phyloP scores from a whole-genome alignment of 1,140 invertebrate genomes.

The Meloidogyne exigua region DNA sequence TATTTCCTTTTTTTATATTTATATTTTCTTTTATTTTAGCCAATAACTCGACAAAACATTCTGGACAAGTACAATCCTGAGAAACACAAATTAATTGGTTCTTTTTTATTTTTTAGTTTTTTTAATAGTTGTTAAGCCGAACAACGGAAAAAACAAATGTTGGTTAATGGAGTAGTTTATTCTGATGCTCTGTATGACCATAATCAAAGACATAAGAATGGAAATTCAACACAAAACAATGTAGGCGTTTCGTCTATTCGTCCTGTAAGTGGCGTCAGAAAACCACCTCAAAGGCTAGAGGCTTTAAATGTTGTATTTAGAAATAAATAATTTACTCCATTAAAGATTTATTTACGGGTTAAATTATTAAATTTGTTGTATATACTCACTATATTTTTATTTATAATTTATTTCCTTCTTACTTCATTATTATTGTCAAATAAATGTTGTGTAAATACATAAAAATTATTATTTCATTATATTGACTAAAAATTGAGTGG shows the following conservation, averaged over 20 bases:
- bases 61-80: conserved; percentile 45
- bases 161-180: conserved; percentile 54
- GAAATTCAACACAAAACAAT: conserved; percentile 8
- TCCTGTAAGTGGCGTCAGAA: conserved; percentile 39
- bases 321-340: conserved; percentile 53
- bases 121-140: not conserved
- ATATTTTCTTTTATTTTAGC: conserved; percentile 46
- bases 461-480: too few species aligned
- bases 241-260: not conserved
- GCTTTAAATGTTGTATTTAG: conserved; percentile 39
- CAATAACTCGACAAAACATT: conserved; percentile 55
- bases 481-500: too few species aligned
- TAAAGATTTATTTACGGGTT: not conserved
- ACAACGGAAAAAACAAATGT: conserved; percentile 15
- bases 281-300: conserved; percentile 39
- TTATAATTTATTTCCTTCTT: too few species aligned
- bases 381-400: not conserved
- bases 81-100: conserved; percentile 30
- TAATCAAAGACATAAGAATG: conserved; percentile 16
- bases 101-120: conserved; percentile 2
- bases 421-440: too few species aligned
- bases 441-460: too few species aligned
- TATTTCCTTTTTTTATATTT: not conserved
- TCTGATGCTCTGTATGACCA: conserved; percentile 54
- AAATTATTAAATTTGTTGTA: not conserved